Percentiles rank a stretch among this genome's conserved stretches.
These are phyloP conservation scores for Dicerorhinus sumatrensis DNA, from an alignment of 2,113 vertebrate species.

Conservation along the genomic window DNA sequence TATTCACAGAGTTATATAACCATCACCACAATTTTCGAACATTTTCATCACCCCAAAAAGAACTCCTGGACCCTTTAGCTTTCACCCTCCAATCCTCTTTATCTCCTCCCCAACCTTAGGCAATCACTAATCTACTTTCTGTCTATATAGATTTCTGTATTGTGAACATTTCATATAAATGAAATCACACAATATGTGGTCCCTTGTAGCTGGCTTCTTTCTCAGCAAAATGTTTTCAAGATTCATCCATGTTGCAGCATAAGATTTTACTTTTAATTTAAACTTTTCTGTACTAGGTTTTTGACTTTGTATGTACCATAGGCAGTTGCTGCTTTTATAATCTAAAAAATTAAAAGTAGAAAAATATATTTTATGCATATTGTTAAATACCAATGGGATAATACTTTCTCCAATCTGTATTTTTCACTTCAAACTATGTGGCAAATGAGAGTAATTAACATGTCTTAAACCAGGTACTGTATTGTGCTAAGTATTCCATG, in stretches of 20 bases:
- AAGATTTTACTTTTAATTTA: neutral
- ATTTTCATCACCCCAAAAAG: no score
- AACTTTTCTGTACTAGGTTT: neutral
- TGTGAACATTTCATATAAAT: no score
- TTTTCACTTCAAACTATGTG: slow-evolving; percentile 2
- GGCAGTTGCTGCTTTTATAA: neutral
- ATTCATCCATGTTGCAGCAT: neutral
- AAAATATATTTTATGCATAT: neutral
- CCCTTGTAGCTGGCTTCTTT: neutral
- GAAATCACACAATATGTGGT: neutral
- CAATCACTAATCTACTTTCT: no score
- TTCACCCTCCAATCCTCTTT: no score
- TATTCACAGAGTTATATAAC: neutral
- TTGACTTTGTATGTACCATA: neutral
- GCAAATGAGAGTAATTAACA: neutral
- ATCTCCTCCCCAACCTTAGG: no score
- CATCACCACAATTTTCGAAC: no score
- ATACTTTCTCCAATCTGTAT: neutral
- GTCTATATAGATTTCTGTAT: no score
- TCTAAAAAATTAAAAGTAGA: neutral
- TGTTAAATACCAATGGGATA: neutral
- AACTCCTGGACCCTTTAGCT: no score
- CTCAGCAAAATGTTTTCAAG: neutral
- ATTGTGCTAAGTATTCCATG: neutral
- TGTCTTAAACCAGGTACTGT: neutral